Conservation (phyloP, 2,888 invertebrate species). For the Resseliella maxima region DNA sequence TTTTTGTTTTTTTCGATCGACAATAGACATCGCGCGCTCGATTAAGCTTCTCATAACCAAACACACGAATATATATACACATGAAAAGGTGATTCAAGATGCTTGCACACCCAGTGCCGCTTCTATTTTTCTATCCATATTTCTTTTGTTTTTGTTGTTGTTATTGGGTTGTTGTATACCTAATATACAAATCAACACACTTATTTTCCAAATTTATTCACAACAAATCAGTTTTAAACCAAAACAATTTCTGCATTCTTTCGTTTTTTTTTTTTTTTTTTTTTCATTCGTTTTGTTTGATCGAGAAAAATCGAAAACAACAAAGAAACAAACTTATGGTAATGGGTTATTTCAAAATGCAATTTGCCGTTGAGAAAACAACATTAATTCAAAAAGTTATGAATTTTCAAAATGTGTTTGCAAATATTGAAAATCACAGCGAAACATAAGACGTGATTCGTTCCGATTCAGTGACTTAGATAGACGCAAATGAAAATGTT, state of each 20-base stretch:
- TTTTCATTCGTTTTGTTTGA: not conserved
- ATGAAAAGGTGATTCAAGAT: not conserved
- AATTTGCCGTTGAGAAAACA: no score
- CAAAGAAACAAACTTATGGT: no score
- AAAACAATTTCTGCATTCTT: not conserved
- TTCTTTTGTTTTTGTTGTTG: not conserved
- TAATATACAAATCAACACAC: conserved; percentile 37
- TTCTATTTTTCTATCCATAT: not conserved
- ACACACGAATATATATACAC: no score
- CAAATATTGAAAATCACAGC: not conserved
- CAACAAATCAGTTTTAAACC: not conserved
- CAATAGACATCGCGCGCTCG: conserved; percentile 39
- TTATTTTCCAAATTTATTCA: not conserved
- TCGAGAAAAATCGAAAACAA: no score
- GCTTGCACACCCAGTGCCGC: conserved; percentile 22
- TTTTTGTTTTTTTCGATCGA: not conserved
- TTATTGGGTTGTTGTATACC: no score
- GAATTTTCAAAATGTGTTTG: not conserved
- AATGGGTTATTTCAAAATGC: no score
- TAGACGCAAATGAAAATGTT: not conserved
- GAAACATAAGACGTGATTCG: not conserved
- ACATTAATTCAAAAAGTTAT: not conserved
- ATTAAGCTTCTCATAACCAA: not conserved
- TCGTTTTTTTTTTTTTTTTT: not conserved
- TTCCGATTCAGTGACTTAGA: conserved; percentile 19